Percentiles rank a stretch among this genome's conserved stretches.
These are phyloP conservation scores for Pseudomyrmex pallidus DNA, from an alignment of 1,140 invertebrate genomes.

Conservation along the genomic window DNA sequence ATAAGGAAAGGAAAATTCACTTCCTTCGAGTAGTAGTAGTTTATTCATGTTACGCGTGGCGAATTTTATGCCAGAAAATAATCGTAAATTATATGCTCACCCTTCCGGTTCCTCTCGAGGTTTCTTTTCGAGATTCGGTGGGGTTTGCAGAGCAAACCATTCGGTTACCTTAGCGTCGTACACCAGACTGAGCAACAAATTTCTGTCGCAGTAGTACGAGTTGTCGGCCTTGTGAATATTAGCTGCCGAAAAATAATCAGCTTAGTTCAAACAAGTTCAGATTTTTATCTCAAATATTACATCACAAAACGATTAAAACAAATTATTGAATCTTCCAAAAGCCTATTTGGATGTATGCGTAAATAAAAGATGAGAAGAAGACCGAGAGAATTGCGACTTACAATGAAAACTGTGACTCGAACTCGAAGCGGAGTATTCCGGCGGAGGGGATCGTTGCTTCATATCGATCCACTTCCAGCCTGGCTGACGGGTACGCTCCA, in stretches of 20 bases:
- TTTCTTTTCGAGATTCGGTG: constrained; percentile 87
- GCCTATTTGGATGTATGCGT: background rate
- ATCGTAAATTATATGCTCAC: constrained; percentile 83
- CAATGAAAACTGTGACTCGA: constrained; percentile 68
- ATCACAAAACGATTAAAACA: no score
- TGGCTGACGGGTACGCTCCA: constrained; percentile 90
- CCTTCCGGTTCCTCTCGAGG: constrained; percentile 88
- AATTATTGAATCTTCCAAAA: no score
- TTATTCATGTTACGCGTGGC: constrained; percentile 26
- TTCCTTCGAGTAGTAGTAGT: constrained; percentile 2
- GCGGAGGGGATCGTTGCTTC: constrained; percentile 85
- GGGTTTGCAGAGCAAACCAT: constrained; percentile 88
- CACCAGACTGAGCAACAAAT: constrained; percentile 92
- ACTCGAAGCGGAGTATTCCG: constrained; percentile 84
- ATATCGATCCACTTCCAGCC: constrained; percentile 91
- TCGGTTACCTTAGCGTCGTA: constrained; percentile 95
- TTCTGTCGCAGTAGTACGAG: constrained; percentile 91
- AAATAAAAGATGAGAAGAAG: background rate
- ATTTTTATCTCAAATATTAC: no score
- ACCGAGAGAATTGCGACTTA: constrained; percentile 26
- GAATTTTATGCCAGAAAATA: background rate
- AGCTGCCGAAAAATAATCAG: constrained; percentile 75
- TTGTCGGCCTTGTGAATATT: constrained; percentile 86
- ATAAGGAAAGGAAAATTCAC: constrained; percentile 42
- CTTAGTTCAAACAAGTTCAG: background rate